phyloP scores from a whole-genome alignment of 2,113 vertebrate genomes.

The Struthio camelus region DNA sequence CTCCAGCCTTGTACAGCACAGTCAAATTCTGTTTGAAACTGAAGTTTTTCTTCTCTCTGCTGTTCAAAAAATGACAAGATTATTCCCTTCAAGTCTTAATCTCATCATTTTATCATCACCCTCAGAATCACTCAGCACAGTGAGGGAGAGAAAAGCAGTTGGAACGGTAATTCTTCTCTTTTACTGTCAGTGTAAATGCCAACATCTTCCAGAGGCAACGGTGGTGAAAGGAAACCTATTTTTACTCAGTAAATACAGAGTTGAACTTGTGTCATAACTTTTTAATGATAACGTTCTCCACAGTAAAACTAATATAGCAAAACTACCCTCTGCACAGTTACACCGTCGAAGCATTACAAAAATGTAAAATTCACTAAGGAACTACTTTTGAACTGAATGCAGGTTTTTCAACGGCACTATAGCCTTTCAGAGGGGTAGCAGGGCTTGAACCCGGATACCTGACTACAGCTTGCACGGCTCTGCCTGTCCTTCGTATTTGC shows the following conservation, averaged over 20 bases:
- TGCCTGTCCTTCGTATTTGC: accelerated
- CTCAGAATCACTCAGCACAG: not conserved
- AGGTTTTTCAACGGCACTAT: not conserved
- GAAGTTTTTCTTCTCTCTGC: not conserved
- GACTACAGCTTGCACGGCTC: accelerated
- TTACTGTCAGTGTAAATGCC: not conserved
- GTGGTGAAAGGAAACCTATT: not conserved
- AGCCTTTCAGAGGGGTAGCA: too few relatives aligned
- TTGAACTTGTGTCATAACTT: not conserved
- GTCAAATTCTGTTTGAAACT: not conserved
- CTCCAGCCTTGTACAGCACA: not conserved
- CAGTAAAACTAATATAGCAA: not conserved
- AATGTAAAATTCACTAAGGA: not conserved
- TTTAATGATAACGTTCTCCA: not conserved
- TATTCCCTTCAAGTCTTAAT: not conserved
- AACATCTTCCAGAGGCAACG: not conserved
- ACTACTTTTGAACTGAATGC: not conserved
- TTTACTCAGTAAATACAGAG: not conserved
- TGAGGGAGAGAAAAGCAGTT: not conserved
- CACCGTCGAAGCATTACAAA: not conserved
- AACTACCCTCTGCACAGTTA: too few relatives aligned
- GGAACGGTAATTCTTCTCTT: not conserved
- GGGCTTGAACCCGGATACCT: accelerated
- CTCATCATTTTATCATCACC: not conserved
- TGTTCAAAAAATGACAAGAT: not conserved